Base-by-base conservation (phyloP, 2,888 invertebrate genomes). In the Dynastes maya region DNA sequence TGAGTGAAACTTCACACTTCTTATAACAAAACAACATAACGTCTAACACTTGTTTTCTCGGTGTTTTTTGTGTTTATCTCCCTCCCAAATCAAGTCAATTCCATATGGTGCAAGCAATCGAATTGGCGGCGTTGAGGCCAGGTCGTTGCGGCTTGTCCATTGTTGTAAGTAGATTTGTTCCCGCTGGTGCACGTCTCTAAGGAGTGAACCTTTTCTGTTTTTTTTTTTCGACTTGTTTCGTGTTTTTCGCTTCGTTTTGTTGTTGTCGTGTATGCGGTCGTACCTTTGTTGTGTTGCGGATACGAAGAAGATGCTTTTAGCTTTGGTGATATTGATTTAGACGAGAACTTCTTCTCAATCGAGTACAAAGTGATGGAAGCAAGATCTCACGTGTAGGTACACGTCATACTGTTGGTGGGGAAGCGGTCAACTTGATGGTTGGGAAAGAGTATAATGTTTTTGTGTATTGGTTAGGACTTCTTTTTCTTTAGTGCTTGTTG, bases 41-140 rank as follows among this genome's bases (percentile, higher is more conserved):
- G 9, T 45, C 45, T 11, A 2, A 8, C 2, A 45, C 11, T 45
- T 8, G 45, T 8, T 45, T 45, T 45, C 45, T 45, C 45, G 45
- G 45, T 11, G 45, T 45, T 45, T 45, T 8, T 11, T 8, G 45
- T 45, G 45, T 45, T 45, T 45, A 11, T 45, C 45, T 45, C 76
- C 53, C 29, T 51, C 16, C 45, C 58, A 37, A 37, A 37, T 37
- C 32, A 37, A 37, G 53, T 64, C 74, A 49, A 51, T 55, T 79
- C 93, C 94, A 93, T 94, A 94, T 94, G 94, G 94, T 94, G 92
- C 94, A 94, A 90, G 93, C 94, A 91, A 92, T 94, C 90, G 93
- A 94, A 91, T 92, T 93, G 90, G 94, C 93, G 90, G 94, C 93
- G 90, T 93, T 94, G 90, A 93, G 93, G 91, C 93, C 94, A 91